Evolutionary conservation across 2,113 vertebrate genomes (phyloP).

Genomic region (Strix aluco): DNA sequence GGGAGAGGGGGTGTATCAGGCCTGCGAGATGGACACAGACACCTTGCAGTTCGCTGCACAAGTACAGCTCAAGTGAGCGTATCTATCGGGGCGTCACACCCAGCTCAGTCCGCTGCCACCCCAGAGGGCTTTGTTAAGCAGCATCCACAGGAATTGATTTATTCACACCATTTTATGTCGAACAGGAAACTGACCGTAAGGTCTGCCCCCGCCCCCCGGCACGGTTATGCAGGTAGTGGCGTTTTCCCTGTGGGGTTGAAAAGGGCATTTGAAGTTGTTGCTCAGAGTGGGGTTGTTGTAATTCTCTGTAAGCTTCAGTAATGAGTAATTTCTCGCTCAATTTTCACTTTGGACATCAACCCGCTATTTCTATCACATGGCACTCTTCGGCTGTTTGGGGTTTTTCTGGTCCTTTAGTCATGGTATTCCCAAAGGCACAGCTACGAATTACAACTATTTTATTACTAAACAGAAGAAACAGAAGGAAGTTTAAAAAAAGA

Average conservation of each 20-base stretch:
- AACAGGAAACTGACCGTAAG: not conserved
- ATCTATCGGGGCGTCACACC: not conserved
- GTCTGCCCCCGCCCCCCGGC: not conserved
- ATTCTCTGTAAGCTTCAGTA: not conserved
- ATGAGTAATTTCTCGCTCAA: not conserved
- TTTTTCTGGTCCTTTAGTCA: not conserved
- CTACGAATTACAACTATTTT: not conserved
- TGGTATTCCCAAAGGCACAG: not conserved
- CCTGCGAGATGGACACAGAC: accelerated
- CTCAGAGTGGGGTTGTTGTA: not conserved
- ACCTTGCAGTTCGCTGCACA: not conserved
- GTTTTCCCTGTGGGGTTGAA: not conserved
- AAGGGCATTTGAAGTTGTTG: not conserved
- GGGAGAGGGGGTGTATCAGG: not conserved
- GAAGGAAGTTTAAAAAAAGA: not conserved
- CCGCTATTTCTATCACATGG: not conserved
- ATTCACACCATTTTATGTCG: not conserved
- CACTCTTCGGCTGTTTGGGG: not conserved
- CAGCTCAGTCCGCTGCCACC: accelerated
- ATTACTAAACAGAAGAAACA: not conserved
- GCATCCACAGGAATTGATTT: not conserved
- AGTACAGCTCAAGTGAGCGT: accelerated
- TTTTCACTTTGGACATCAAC: not conserved
- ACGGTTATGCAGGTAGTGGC: accelerated
- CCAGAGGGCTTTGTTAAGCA: not conserved